phyloP scores from a whole-genome alignment of 1,140 invertebrate genomes.

The Micrasema minimum region DNA sequence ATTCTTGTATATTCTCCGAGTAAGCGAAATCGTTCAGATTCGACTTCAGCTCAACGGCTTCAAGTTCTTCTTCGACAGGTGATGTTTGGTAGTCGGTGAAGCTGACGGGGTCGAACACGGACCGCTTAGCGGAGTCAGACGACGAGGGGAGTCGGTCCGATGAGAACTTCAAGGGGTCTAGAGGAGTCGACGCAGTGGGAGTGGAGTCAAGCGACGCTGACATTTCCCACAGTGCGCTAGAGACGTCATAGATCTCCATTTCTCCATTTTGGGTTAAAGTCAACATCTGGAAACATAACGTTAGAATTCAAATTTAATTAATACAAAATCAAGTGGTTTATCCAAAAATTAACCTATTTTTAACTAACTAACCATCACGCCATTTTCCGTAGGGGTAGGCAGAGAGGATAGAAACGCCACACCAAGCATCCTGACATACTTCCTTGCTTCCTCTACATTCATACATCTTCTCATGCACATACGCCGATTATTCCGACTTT shows the following conservation, averaged over 20 bases:
- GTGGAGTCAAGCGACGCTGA: conserved; percentile 55
- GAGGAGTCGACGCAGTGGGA: conserved; percentile 33
- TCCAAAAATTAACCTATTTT: too few relatives aligned
- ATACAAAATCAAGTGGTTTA: too few relatives aligned
- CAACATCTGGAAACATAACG: conserved; percentile 65
- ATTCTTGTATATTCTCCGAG: conserved; percentile 61
- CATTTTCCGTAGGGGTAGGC: too few relatives aligned
- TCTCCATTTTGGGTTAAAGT: conserved; percentile 89
- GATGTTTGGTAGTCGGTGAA: conserved; percentile 33
- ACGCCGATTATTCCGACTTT: too few relatives aligned
- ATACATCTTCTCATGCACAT: too few relatives aligned
- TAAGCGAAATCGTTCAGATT: conserved; percentile 60
- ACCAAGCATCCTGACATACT: too few relatives aligned
- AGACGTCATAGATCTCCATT: conserved; percentile 83
- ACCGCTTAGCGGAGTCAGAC: too few relatives aligned
- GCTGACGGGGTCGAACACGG: conserved; percentile 24
- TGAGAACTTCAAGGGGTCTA: conserved; percentile 13
- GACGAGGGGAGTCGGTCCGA: too few relatives aligned
- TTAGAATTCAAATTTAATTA: too few relatives aligned
- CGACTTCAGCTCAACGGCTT: conserved; percentile 63
- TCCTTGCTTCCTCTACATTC: too few relatives aligned
- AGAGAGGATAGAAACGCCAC: too few relatives aligned
- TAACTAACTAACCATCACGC: too few relatives aligned
- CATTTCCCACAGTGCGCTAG: conserved; percentile 70
- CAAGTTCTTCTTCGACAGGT: conserved; percentile 55